These are phyloP conservation scores for Macroglossus sobrinus DNA, from an alignment of 2,113 vertebrate species.

Conservation along the genomic window DNA sequence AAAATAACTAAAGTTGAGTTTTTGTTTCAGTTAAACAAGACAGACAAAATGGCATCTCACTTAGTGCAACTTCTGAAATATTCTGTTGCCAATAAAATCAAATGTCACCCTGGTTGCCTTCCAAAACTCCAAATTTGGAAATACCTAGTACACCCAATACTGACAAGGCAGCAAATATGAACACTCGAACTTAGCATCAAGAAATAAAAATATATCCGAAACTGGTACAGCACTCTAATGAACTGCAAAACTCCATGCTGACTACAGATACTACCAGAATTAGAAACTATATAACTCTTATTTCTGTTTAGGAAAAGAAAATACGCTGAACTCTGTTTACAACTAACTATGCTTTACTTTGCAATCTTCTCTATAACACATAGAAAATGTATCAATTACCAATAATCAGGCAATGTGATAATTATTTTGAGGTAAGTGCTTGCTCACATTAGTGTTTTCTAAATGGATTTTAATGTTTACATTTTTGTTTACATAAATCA, in stretches of 20 bases:
- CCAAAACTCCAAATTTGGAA: conserved; percentile 19
- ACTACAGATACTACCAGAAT: neutral
- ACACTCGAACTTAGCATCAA: conserved; percentile 25
- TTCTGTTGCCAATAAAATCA: neutral
- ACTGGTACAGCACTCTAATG: conserved; percentile 41
- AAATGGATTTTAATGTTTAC: neutral
- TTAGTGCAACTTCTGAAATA: conserved; percentile 6
- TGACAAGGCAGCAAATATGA: conserved; percentile 45
- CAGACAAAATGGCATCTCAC: neutral
- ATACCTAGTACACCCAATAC: neutral
- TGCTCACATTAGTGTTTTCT: neutral
- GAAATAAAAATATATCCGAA: neutral
- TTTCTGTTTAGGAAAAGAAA: neutral
- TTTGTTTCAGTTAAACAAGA: conserved; percentile 17
- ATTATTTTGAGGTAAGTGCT: neutral
- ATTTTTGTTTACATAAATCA: neutral
- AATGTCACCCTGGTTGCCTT: neutral
- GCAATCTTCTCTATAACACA: neutral
- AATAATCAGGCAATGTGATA: neutral
- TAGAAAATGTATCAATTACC: neutral
- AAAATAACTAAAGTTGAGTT: neutral
- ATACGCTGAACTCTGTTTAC: neutral
- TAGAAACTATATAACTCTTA: conserved; percentile 32
- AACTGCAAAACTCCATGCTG: conserved; percentile 44
- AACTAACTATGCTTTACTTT: conserved; percentile 5